These are phyloP conservation scores for Uropsilus gracilis DNA, from an alignment of 2,113 vertebrate genomes.

Conservation along the genomic window DNA sequence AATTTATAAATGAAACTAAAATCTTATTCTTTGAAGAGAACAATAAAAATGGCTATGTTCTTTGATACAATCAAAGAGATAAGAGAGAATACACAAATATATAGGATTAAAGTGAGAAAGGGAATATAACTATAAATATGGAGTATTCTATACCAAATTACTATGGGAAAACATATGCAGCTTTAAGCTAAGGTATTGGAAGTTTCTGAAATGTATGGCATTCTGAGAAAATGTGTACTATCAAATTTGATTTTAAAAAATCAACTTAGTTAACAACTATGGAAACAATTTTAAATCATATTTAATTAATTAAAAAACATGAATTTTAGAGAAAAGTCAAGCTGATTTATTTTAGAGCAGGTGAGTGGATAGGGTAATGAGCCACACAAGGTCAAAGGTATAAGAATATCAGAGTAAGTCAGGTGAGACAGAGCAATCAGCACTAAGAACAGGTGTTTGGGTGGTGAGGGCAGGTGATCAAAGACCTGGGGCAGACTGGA, in stretches of 20 bases:
- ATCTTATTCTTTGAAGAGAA: constrained; percentile 28
- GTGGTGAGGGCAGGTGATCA: not conserved
- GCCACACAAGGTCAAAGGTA: not conserved
- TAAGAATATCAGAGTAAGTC: not conserved
- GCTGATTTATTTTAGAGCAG: not conserved
- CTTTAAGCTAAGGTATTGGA: not conserved
- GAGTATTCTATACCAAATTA: not conserved
- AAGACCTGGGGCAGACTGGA: not conserved
- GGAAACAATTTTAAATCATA: constrained; percentile 14
- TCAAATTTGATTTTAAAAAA: constrained; percentile 35
- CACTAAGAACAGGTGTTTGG: not conserved
- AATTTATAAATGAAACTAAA: constrained; percentile 42
- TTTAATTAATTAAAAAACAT: constrained; percentile 7
- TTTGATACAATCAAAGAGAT: constrained; percentile 18
- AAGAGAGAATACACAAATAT: not conserved
- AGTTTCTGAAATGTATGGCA: not conserved
- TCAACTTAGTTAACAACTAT: constrained; percentile 31
- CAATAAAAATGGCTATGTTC: not conserved
- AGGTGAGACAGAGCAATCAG: not conserved
- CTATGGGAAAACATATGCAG: not conserved
- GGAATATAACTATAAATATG: not conserved
- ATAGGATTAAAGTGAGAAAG: not conserved
- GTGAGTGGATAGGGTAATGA: not conserved
- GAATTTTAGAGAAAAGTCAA: not conserved
- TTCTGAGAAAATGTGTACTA: not conserved